These are phyloP conservation scores for Andrena minutula DNA, from an alignment of 2,888 invertebrate species.

Conservation along the genomic window DNA sequence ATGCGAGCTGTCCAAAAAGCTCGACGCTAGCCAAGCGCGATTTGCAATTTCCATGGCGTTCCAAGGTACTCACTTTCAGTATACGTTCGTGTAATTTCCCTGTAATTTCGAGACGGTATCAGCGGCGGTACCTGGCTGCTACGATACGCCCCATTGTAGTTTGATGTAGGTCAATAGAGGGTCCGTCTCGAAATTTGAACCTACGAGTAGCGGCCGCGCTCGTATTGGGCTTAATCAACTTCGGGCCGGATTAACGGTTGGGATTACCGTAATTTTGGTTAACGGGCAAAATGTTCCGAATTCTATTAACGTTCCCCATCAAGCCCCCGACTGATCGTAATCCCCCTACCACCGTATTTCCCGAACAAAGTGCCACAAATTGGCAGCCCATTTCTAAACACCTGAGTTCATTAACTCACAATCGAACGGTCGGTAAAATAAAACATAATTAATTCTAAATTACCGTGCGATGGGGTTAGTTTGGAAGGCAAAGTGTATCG, in stretches of 20 bases:
- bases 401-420: not conserved
- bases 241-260: conserved; percentile 32
- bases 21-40: conserved; percentile 11
- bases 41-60: conserved; percentile 25
- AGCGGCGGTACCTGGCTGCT: not conserved
- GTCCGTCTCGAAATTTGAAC: conserved; percentile 46
- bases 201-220: conserved; percentile 12
- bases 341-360: not conserved
- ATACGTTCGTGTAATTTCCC: conserved; percentile 37
- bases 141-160: conserved; percentile 43
- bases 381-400: not conserved
- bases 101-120: conserved; percentile 53
- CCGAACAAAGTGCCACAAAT: not conserved
- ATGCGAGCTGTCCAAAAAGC: conserved; percentile 20
- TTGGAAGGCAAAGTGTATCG: not conserved
- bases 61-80: conserved; percentile 20
- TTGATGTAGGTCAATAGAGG: conserved; percentile 53
- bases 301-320: conserved; percentile 34
- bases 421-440: not conserved
- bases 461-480: too few species aligned
- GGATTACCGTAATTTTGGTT: conserved; percentile 46
- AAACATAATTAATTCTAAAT: not conserved
- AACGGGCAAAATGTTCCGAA: conserved; percentile 38
- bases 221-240: conserved; percentile 50
- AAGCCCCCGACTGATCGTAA: not conserved